These are phyloP conservation scores for Orcinus orca DNA, from an alignment of 2,113 vertebrate genomes.

Conservation along the genomic window DNA sequence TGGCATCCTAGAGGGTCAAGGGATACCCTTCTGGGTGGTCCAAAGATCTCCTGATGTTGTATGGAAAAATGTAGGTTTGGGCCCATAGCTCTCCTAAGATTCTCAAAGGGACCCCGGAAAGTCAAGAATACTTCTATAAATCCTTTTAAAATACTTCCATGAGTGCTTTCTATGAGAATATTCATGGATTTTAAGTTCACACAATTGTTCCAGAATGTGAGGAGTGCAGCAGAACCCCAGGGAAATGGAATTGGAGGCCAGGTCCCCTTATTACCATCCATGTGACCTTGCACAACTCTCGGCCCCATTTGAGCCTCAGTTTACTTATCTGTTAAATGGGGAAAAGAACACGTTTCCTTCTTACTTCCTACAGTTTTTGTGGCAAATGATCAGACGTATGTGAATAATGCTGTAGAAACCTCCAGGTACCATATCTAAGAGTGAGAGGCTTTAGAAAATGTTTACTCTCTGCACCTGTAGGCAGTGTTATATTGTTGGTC, in stretches of 20 bases:
- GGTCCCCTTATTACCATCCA: background rate
- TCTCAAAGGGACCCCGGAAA: background rate
- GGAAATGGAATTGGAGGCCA: background rate
- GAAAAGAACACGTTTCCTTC: background rate
- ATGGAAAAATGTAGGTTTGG: background rate
- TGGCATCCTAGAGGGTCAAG: background rate
- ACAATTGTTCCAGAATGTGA: background rate
- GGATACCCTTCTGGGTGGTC: too few species aligned
- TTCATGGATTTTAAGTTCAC: background rate
- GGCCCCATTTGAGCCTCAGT: background rate
- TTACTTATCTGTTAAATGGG: background rate
- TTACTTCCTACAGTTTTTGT: background rate
- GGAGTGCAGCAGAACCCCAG: rapidly evolving
- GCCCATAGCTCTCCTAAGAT: background rate
- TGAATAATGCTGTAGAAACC: background rate
- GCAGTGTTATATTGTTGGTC: background rate
- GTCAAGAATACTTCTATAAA: background rate
- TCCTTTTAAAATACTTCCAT: background rate
- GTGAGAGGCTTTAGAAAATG: background rate
- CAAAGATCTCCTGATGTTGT: background rate
- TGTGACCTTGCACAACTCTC: background rate
- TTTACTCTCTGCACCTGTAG: background rate
- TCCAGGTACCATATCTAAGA: background rate
- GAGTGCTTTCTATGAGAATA: background rate
- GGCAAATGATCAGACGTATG: background rate